Evolutionary conservation across 92 coral and sea anemone genomes (phyloP), one percentile per base, ranked within the genome.

Genomic region (Bergia sp.): DNA sequence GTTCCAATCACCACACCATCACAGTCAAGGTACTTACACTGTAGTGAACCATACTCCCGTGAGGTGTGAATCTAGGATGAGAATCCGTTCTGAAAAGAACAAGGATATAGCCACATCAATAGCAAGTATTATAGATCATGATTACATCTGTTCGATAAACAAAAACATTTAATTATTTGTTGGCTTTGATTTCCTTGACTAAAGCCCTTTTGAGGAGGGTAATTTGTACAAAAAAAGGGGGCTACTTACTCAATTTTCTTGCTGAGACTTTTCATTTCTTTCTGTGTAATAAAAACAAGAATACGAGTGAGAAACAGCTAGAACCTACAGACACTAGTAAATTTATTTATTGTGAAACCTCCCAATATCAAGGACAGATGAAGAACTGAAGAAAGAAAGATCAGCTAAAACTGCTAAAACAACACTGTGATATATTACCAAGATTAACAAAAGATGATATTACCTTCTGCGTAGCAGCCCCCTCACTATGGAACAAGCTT

Each of bases 211-310:
- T 20, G 64, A 61, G 23, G 69, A 61, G 23, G 23, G 23, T 20
- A 2, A 0, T 61, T 2, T 5, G 2, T 12, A 20, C 15, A 36
- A 37, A 41, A 65, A n/a, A 13, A 47, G 0, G 15, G 16, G 44
- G 73, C 92, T 15, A 92, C 99, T 87, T 86, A 97, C 99, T 94
- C 98, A 18, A 97, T 74, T 79, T 92, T 97, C 77, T 95, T 92
- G 77, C 91, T 97, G 71, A 97, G 91, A 88, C 72, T 93, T 80
- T 93, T 94, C 91, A 97, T 96, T 88, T 95, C 99, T 53, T 94
- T 93, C 93, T 97, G 92, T 21, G 89, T 47, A 2, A 57, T 29
- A 74, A 90, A 82, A 23, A 79, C 37, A 83, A 13, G 61, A 13
- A 13, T 69, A 40, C 44, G 3, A 21, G 55, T 8, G n/a, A 58